phyloP scores from a whole-genome alignment of 2,113 vertebrate genomes.

The Colaptes auratus region DNA sequence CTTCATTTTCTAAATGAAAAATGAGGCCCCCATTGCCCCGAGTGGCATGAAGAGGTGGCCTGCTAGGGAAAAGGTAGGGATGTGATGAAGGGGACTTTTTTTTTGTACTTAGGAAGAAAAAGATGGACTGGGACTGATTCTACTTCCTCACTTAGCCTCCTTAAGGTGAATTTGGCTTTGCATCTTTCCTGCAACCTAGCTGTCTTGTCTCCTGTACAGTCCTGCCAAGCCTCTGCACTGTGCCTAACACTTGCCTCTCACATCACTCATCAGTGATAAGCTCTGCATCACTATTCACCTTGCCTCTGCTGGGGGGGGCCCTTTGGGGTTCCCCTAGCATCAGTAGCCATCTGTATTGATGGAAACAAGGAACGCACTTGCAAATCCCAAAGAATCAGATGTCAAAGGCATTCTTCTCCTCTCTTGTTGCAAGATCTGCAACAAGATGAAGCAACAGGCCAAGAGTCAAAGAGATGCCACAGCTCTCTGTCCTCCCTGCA shows the following conservation, averaged over 20 bases:
- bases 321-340: not conserved
- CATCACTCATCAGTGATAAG: too few relatives aligned
- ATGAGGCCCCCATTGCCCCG: fast-evolving
- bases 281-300: not conserved
- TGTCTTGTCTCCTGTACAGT: not conserved
- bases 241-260: not conserved
- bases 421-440: not conserved
- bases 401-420: not conserved
- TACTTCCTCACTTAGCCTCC: not conserved
- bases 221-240: not conserved
- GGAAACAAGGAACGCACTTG: not conserved
- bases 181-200: not conserved
- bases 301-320: not conserved
- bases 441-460: not conserved
- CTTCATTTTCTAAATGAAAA: not conserved
- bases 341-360: fast-evolving
- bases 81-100: fast-evolving
- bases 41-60: not conserved
- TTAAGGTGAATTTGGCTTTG: not conserved
- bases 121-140: not conserved
- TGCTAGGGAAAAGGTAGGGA: not conserved
- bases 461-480: not conserved
- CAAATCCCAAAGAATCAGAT: not conserved
- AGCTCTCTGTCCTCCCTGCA: not conserved
- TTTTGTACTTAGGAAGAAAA: not conserved